Base-by-base conservation (phyloP, 2,888 invertebrate genomes). In the Eurytoma californica region DNA sequence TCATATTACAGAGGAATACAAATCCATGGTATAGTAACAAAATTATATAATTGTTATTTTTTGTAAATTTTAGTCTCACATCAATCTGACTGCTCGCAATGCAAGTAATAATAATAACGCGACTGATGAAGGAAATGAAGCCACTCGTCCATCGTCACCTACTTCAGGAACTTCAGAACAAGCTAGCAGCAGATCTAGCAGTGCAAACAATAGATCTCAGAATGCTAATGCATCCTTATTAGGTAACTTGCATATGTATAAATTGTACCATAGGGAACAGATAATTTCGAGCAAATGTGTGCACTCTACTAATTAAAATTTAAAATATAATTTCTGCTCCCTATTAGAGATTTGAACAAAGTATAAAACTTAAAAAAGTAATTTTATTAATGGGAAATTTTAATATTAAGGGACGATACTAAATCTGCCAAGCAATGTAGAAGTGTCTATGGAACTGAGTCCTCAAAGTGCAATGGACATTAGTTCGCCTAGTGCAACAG, bases 391-490 rank as follows among this genome's bases (percentile, higher is more conserved):
- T 76, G 18, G 20, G 81, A 39, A 28, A 61, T 72, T 80, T 80
- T 77, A 5, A 66, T 39, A 28, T 14, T 12, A 78, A 86, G 88
- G 86, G 80, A 85, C 88, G 68, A 83, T 89, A 51, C 87, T 90
- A 72, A 89, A 89, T 80, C 84, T 90, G 58, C 86, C 90, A 55
- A 87, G 88, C 82, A 92, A 92, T 85, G 91, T 93, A 77, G 92
- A 93, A 84, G 92, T 94, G 80, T 91, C 93, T 84, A 93, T 94
- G 93, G 94, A 92, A 86, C 91, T 92, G 72, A 92, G 91, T 63
- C 91, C 92, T 24, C 92, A 92, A 85, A 90, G 69, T 30, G 57
- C 80, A 68, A 80, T 80, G 72, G 78, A 80, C 18, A 72, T 76
- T 16, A 82, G 65, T 55, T 82, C 82, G 47, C 72, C 80, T 28